Base-by-base conservation (phyloP, 1,140 invertebrate species). In the Polypedilum pembai region DNA sequence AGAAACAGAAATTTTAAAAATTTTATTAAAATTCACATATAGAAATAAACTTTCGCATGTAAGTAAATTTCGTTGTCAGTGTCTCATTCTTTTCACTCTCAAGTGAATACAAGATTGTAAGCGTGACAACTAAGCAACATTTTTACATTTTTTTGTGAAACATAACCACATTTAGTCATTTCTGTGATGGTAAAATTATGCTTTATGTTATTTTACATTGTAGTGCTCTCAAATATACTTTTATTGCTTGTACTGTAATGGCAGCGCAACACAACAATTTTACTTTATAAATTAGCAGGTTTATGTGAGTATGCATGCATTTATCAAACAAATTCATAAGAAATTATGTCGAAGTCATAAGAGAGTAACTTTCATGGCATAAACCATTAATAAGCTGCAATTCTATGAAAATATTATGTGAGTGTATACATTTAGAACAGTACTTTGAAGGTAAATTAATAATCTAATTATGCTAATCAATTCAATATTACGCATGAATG, bases 391-490 rank as follows among this genome's bases (percentile, higher is more conserved):
- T 56, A 15, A 56, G 45, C 45, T 56, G 12, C 45, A 15, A n/a
- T 12, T 56, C 12, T 56, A n/a, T 56, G 4, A 12, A 56, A 56
- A 56, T 56, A 56, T 56, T 12, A 8, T 33, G 15, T 10, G 10
- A 41, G 40, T 45, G 2, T 45, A 8, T 56, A 56, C 8, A 56
- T 56, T 4, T 56, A 15, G 10, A 15, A 15, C 12, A 56, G 12
- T n/a, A 10, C 3, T 56, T 56, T 56, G 15, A 12, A 56, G 12
- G 17, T 18, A 18, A 69, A 69, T 7, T 69, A 69, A 20, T 69
- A 69, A 69, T 69, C 65, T 69, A 69, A 69, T 69, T 69, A 69
- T 69, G 65, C 65, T 20, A 69, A 69, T 69, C 18, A 69, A 10
- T 21, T 21, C 17, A 3, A 56, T n/a, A 56, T 12, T n/a, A 56